Evolutionary conservation across 2,797 vertebrate species (phyloP), one percentile per base, ranked within the genome.

Genomic region (Xiphorhynchus erythropygius): DNA sequence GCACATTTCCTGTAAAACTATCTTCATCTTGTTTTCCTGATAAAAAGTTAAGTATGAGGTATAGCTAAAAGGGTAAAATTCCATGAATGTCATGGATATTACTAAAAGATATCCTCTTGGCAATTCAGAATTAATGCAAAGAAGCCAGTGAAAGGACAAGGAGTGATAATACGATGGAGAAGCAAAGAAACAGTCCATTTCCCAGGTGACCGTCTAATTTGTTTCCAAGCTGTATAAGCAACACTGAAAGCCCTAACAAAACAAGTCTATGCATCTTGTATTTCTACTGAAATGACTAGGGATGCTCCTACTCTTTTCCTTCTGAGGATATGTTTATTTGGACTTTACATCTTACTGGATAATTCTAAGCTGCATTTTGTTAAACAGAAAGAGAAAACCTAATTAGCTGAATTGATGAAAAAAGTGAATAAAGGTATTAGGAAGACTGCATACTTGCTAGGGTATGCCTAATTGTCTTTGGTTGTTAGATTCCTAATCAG

Each of bases 241-340:
- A 27, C 39, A 11, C 67, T 50, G 46, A 87, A 75, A 84, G 86
- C 5, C 1, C 0, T 42, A 56, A 68, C 33, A 74, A 24, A 67
- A 16, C 24, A 71, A 18, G 47, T 49, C 16, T 64, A 0, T 47
- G 7, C 24, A 18, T 68, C 16, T 28, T 33, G 0, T 33, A n/a
- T 50, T 84, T 88, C 30, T 53, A 2, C 49, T 44, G 33, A 78
- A 90, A 81, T 44, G 0, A 28, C 15, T 6, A 32, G n/a, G 3
- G 8, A 63, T 18, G 18, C 18, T 81, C 10, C 71, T 63, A 10
- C 11, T 60, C 12, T 70, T 44, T 76, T 50, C 7, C 3, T 86
- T 74, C 37, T 64, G 33, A 75, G 39, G 27, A 21, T 78, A 25
- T 21, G 7, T 52, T 67, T 85, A 25, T 76, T 87, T 79, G 39